Conservation (phyloP, 1,140 invertebrate genomes). For the Delia radicum region DNA sequence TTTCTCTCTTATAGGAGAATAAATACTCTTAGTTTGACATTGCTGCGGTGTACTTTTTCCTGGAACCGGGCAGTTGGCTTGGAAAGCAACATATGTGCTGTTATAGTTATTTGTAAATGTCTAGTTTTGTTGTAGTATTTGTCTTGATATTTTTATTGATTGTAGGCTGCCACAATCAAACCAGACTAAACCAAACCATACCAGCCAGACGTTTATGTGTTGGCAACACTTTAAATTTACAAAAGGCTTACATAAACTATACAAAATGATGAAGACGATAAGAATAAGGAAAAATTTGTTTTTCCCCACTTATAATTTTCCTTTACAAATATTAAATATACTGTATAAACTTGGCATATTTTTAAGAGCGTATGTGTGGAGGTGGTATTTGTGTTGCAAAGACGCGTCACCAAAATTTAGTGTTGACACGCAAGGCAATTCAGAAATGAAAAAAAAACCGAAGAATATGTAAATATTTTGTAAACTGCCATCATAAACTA, state of each 20-base stretch:
- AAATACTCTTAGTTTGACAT: too few relatives aligned
- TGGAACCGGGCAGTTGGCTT: too few relatives aligned
- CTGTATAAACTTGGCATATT: too few relatives aligned
- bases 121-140: too few relatives aligned
- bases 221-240: background rate
- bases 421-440: slow-evolving; percentile 54
- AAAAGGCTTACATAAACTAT: background rate
- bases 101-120: too few relatives aligned
- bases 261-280: background rate
- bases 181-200: background rate
- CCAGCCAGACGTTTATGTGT: background rate
- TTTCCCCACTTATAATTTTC: background rate
- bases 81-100: too few relatives aligned
- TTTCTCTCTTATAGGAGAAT: too few relatives aligned
- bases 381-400: background rate
- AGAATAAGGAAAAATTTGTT: background rate
- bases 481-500: slow-evolving; percentile 27
- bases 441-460: slow-evolving; percentile 9
- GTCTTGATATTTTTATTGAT: too few relatives aligned
- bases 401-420: slow-evolving; percentile 36
- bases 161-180: too few relatives aligned
- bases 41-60: too few relatives aligned
- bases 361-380: background rate
- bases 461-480: slow-evolving; percentile 47
- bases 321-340: too few relatives aligned